Base-by-base conservation (phyloP, 1,140 invertebrate species). In the Drosophila mojavensis region DNA sequence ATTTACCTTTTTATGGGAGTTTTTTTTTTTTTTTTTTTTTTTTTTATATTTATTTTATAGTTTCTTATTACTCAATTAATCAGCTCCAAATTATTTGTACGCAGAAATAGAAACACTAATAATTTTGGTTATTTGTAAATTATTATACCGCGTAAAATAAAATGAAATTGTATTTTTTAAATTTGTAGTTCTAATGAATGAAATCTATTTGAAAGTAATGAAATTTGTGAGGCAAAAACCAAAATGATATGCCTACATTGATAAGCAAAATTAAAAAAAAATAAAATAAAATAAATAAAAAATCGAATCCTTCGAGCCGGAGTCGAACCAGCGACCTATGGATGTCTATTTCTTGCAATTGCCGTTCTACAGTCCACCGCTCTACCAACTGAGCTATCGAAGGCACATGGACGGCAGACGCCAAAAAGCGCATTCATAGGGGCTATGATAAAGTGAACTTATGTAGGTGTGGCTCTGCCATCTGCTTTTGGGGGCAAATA, bases 311-410 rank as follows among this genome's bases (percentile, higher is more conserved):
- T 94, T 94, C 94, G 94, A 94, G 93, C 94, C 94, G 94, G 94
- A 94, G 94, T 94, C 94, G 94, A 94, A 94, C 94, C 94, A 94
- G 94, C 93, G 94, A 95, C 94, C 94, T 94, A 94, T 94, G 94
- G 94, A 94, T 95, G 13, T 73, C 75, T 73, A 77, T 53, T 73
- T 51, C 9, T 20, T 3, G 62, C 20, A 33, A 10, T 13, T 36
- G 78, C 77, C 79, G 63, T 75, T 79, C 96, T 96, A 96, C 96
- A 96, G 95, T 96, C 95, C 96, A 96, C 95, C 95, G 96, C 95
- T 96, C 95, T 96, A 96, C 95, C 95, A 96, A 96, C 95, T 96
- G 96, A 96, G 95, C 95, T 96, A 96, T 95, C 95, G 95, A 95
- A 96, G 95, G 95, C 11, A 94, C 94, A 39, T 48, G 94, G 94